Conservation (phyloP, 2,888 invertebrate species). For the Acanthosepion lycidas region DNA sequence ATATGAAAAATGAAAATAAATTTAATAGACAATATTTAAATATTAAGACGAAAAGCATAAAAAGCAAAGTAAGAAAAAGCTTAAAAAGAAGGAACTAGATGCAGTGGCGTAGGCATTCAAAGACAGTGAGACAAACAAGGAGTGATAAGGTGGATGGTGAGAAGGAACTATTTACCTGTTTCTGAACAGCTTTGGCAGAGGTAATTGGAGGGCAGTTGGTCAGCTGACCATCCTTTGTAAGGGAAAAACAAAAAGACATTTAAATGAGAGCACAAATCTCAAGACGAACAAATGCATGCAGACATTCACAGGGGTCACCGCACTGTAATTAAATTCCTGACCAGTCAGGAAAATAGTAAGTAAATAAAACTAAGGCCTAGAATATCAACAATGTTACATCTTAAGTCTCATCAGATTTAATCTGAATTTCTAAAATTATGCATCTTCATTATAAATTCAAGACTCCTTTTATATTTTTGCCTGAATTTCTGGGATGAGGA, state of each 20-base stretch:
- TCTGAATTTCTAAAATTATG: not conserved
- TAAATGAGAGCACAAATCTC: not conserved
- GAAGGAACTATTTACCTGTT: conserved; percentile 58
- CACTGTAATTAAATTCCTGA: too few species aligned
- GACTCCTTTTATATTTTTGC: too few species aligned
- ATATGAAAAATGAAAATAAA: not conserved
- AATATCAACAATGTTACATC: too few species aligned
- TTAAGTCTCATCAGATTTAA: not conserved
- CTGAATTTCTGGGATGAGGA: too few species aligned
- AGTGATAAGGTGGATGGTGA: conserved; percentile 35
- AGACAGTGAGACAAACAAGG: not conserved
- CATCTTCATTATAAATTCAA: too few species aligned
- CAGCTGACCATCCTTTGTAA: conserved; percentile 63
- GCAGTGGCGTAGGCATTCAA: not conserved
- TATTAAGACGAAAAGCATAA: not conserved
- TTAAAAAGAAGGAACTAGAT: not conserved
- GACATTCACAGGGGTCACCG: not conserved
- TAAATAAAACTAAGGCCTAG: too few species aligned
- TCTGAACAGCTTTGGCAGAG: conserved; percentile 63
- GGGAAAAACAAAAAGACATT: conserved; percentile 48
- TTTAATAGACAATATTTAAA: not conserved
- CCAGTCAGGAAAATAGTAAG: too few species aligned
- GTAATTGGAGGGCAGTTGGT: conserved; percentile 62
- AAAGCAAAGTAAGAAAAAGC: not conserved
- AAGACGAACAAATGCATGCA: not conserved